Evolutionary conservation across 2,797 vertebrate genomes (phyloP).

Genomic region (Pseudochirops corinnae): DNA sequence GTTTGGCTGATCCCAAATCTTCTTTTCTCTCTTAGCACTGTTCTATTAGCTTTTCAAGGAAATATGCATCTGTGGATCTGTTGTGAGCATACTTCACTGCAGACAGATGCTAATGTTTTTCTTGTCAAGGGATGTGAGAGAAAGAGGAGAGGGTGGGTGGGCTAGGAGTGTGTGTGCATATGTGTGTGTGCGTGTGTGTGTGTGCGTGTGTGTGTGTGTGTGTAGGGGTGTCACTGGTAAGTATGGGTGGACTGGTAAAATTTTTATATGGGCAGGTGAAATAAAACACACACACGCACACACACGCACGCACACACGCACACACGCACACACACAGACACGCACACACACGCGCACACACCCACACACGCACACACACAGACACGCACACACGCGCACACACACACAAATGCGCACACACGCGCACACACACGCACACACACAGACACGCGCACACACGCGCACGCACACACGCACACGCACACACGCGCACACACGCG

Average conservation of each 20-base stretch:
- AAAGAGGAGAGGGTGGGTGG: neutral
- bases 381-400: too few relatives aligned
- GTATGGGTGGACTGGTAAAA: neutral
- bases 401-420: too few relatives aligned
- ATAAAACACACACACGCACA: neutral
- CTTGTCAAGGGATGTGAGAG: neutral
- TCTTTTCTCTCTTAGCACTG: neutral
- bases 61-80: neutral
- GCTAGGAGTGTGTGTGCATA: neutral
- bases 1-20: neutral
- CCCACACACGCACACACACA: neutral
- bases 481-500: too few relatives aligned
- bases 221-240: neutral
- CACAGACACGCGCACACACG: too few relatives aligned
- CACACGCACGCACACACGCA: neutral
- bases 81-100: neutral
- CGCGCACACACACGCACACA: too few relatives aligned
- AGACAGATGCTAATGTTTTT: neutral
- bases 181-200: neutral
- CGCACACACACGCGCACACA: neutral
- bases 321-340: too few relatives aligned
- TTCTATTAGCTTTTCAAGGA: constrained; percentile 5
- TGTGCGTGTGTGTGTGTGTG: neutral
- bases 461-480: too few relatives aligned
- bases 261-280: too few relatives aligned